A percentile compares a stretch with the other conserved stretches of the same genome.
Evolutionary conservation across 2,888 invertebrate genomes (phyloP).

Genomic region (Cantharis rustica): DNA sequence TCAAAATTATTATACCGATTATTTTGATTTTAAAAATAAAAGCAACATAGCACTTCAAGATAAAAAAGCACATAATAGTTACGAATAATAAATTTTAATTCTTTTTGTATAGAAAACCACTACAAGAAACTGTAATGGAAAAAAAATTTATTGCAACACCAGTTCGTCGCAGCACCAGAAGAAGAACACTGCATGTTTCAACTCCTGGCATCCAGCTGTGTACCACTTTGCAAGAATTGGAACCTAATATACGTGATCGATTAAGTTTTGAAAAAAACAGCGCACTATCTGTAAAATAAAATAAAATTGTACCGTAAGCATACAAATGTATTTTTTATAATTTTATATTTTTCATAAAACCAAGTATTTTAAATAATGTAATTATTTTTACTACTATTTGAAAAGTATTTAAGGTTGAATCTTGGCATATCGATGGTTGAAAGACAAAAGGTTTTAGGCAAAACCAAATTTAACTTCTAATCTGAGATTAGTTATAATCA

Average conservation of each 20-base stretch:
- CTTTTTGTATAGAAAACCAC: neutral
- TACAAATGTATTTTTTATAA: neutral
- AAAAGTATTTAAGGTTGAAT: no score
- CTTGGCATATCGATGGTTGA: no score
- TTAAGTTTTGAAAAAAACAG: neutral
- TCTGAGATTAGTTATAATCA: no score
- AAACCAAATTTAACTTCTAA: no score
- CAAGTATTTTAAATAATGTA: no score
- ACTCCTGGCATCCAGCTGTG: conserved; percentile 43
- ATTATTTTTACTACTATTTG: neutral
- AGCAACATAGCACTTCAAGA: neutral
- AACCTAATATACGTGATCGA: neutral
- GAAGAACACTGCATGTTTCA: conserved; percentile 41
- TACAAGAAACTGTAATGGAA: neutral
- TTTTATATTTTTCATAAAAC: no score
- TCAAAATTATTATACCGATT: neutral
- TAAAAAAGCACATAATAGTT: neutral
- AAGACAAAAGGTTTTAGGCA: no score
- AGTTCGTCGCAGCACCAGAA: conserved; percentile 58
- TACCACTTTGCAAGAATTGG: conserved; percentile 29
- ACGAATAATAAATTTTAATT: neutral
- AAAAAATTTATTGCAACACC: conserved; percentile 57
- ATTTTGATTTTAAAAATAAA: no score
- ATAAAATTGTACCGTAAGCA: neutral
- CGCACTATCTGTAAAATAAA: neutral